Conservation (phyloP, 2,113 vertebrate genomes). For the Menidia beryllina region DNA sequence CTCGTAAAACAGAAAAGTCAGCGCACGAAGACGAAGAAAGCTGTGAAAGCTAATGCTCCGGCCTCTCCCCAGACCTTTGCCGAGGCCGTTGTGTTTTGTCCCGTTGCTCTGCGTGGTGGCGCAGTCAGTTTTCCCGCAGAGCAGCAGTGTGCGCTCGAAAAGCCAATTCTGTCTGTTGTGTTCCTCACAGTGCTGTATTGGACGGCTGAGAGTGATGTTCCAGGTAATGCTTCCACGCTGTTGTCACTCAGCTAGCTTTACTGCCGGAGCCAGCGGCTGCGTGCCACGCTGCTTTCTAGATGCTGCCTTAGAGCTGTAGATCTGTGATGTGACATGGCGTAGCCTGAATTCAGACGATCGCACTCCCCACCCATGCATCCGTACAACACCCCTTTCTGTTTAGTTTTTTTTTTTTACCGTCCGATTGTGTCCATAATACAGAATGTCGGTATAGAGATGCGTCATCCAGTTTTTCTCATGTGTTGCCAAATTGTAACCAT, state of each 20-base stretch:
- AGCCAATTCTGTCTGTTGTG: constrained; percentile 84
- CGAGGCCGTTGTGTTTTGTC: constrained; percentile 50
- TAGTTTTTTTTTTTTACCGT: constrained; percentile 29
- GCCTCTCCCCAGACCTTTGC: constrained; percentile 24
- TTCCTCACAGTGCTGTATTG: constrained; percentile 87
- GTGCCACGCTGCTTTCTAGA: constrained; percentile 72
- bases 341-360: constrained; percentile 48
- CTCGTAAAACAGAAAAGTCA: constrained; percentile 51
- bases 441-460: constrained; percentile 56
- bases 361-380: constrained; percentile 56
- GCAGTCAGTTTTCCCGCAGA: constrained; percentile 54
- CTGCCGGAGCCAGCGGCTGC: constrained; percentile 53
- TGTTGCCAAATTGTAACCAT: constrained; percentile 24
- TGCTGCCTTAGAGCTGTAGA: constrained; percentile 63
- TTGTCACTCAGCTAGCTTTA: constrained; percentile 61
- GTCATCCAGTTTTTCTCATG: constrained; percentile 24
- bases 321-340: constrained; percentile 71
- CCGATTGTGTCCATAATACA: constrained; percentile 40
- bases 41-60: constrained; percentile 16
- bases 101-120: constrained; percentile 63
- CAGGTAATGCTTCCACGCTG: constrained; percentile 79
- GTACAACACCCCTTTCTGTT: constrained; percentile 30
- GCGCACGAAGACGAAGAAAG: constrained; percentile 26
- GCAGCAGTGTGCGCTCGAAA: constrained; percentile 70
- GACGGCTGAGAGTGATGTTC: constrained; percentile 84